phyloP scores from a whole-genome alignment of 2,113 vertebrate genomes.

The Turnix velox region DNA sequence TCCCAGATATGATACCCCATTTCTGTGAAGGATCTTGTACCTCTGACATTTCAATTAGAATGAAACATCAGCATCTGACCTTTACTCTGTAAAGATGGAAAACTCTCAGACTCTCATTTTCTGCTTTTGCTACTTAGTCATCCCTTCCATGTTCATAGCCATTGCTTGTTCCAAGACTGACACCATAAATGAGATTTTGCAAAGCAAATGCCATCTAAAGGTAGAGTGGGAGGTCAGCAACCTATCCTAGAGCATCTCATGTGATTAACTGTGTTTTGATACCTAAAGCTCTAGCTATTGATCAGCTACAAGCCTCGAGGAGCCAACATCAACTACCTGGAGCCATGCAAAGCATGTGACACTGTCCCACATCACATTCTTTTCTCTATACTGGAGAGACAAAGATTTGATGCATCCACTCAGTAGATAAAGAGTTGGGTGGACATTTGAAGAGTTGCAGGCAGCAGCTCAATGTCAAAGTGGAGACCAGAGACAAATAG shows the following conservation, averaged over 20 bases:
- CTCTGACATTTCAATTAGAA: slow-evolving; percentile 57
- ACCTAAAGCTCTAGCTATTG: not conserved
- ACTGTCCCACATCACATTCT: not conserved
- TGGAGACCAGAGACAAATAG: not conserved
- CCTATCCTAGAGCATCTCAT: not conserved
- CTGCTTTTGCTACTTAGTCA: not conserved
- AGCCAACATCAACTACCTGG: not conserved
- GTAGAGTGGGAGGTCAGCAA: not conserved
- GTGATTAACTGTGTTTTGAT: not conserved
- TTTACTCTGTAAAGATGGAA: slow-evolving; percentile 1
- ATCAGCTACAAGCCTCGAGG: not conserved
- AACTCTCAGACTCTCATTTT: not conserved
- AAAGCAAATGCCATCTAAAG: not conserved
- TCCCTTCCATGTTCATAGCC: not conserved
- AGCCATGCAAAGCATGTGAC: not conserved
- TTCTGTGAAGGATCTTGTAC: slow-evolving; percentile 14
- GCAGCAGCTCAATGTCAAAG: not conserved
- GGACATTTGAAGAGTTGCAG: not conserved
- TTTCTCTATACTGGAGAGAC: not conserved
- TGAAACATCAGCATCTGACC: not conserved
- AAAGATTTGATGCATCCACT: not conserved
- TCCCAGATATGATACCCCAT: slow-evolving; percentile 16
- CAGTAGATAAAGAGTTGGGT: not conserved
- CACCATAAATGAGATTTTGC: not conserved
- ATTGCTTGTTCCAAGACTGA: not conserved